A percentile compares a stretch with the other conserved stretches of the same genome.
Evolutionary conservation across 2,888 invertebrate species (phyloP).

Genomic region (Sinohyriopsis cumingii): DNA sequence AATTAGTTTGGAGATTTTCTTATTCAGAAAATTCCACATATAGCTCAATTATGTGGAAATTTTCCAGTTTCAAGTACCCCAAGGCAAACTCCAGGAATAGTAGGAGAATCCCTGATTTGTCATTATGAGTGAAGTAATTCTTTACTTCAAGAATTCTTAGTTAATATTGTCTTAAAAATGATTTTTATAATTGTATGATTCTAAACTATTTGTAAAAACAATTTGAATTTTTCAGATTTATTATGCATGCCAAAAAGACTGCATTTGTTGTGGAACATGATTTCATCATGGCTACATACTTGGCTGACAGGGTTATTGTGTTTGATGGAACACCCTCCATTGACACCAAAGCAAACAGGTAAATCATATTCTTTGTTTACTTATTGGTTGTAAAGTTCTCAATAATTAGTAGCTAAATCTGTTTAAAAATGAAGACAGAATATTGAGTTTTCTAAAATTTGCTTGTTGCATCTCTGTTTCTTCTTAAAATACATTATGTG

Average conservation of each 20-base stretch:
- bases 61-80: no score
- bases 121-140: no score
- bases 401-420: no score
- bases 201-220: no score
- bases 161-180: background rate
- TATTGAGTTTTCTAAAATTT: no score
- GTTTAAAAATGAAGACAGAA: no score
- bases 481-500: no score
- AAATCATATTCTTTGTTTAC: constrained; percentile 15
- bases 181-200: constrained; percentile 1
- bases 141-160: background rate
- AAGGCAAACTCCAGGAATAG: background rate
- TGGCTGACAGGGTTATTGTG: constrained; percentile 98
- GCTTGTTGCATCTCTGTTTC: no score
- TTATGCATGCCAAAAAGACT: constrained; percentile 98
- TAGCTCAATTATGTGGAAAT: no score
- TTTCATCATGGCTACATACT: constrained; percentile 99
- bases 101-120: background rate
- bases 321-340: constrained; percentile 96
- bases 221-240: constrained; percentile 77
- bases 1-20: no score
- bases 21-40: no score
- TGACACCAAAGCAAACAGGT: constrained; percentile 87
- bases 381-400: no score
- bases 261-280: constrained; percentile 99